Evolutionary conservation across 1,140 invertebrate species (phyloP), one percentile per base, ranked within the genome.

Genomic region (Holcopasites calliopsidis): DNA sequence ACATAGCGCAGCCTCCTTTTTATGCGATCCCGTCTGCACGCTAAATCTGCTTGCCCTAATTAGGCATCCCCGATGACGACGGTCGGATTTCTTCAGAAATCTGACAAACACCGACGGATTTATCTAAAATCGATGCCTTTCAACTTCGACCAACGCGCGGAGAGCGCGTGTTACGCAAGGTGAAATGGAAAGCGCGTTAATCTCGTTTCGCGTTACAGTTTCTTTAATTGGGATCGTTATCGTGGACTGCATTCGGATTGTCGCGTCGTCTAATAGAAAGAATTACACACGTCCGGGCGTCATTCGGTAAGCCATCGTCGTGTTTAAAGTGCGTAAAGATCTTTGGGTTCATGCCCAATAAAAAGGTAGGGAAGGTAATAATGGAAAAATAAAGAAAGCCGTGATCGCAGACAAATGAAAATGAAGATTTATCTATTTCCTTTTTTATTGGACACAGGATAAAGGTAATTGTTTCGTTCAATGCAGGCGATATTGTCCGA

Each of bases 181-280:
- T 16, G 60, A 40, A 73, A 73, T 65, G 60, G 70, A 73, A 73
- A 73, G 70, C 31, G 50, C 16, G 60, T 73, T 54, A 31, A 73
- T 65, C 60, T 33, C 28, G 70, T 44, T 52, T 50, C 49, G 60
- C 54, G 70, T 26, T 26, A 65, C 60, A n/a, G 60, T 73, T 65
- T 73, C 60, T 73, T 64, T 73, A 73, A 73, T 73, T 73, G 61
- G 70, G 31, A 18, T 1, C 10, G 49, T 64, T 73, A 73, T 65
- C n/a, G 58, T 23, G 49, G 3, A 28, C 1, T 33, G n/a, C 16
- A 21, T 42, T 23, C 13, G 13, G 47, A 54, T 44, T 55, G 13
- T 38, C 31, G 13, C 1, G 16, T 42, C n/a, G 1, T 64, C 18
- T 13, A 40, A 52, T 23, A 44, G 42, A 35, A n/a, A 31, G n/a